These are phyloP conservation scores for Blennius ocellaris DNA, from an alignment of 2,113 vertebrate species.

Conservation along the genomic window DNA sequence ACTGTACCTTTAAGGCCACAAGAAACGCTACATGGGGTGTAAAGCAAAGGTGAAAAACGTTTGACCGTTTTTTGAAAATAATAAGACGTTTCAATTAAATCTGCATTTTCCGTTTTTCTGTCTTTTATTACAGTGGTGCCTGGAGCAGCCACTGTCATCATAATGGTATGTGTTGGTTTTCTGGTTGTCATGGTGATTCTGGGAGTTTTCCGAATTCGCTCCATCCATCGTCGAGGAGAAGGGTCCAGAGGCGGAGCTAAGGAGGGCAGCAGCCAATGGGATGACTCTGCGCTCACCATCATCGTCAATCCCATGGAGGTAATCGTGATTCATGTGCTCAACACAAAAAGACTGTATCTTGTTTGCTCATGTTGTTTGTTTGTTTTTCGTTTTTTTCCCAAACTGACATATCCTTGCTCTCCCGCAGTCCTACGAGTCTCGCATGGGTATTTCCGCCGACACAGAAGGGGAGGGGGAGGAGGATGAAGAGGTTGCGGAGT, in stretches of 20 bases:
- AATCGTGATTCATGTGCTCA: conserved; percentile 44
- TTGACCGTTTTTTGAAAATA: too few species aligned
- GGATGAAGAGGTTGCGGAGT: conserved; percentile 91
- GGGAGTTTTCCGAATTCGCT: conserved; percentile 95
- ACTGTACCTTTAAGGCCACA: too few species aligned
- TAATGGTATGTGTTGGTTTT: conserved; percentile 97
- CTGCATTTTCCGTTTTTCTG: neutral
- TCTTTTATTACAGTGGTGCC: conserved; percentile 87
- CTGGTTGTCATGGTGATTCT: conserved; percentile 97
- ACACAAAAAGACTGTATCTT: neutral
- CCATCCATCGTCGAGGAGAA: conserved; percentile 89
- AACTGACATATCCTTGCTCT: neutral
- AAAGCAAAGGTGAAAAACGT: too few species aligned
- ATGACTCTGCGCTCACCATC: conserved; percentile 97
- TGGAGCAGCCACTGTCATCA: conserved; percentile 95
- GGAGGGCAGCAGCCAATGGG: conserved; percentile 92
- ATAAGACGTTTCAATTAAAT: too few species aligned
- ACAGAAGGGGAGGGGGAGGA: conserved; percentile 82
- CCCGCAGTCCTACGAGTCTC: conserved; percentile 82
- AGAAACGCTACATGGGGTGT: too few species aligned
- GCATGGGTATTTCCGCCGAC: conserved; percentile 80
- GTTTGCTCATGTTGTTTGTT: neutral
- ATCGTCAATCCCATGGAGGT: conserved; percentile 99
- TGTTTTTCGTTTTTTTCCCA: neutral
- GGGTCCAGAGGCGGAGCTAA: conserved; percentile 78